phyloP scores from a whole-genome alignment of 2,113 vertebrate species.

The Acanthisitta chloris region DNA sequence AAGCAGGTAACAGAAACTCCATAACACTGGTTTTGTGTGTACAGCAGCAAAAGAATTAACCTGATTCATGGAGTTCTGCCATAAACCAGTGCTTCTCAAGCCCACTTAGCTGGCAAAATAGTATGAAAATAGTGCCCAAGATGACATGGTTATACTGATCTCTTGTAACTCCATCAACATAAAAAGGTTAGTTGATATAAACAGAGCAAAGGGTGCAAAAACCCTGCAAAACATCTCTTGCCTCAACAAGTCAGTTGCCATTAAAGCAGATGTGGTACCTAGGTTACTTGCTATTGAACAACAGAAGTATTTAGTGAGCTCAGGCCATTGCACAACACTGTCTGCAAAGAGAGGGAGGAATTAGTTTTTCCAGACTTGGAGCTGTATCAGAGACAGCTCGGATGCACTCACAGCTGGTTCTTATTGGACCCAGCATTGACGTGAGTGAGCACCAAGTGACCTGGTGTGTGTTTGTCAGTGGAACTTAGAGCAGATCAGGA shows the following conservation, averaged over 20 bases:
- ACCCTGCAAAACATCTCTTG: neutral
- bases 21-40: neutral
- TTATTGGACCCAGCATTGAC: neutral
- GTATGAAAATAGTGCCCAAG: neutral
- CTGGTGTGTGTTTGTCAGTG: neutral
- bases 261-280: neutral
- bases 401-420: conserved; percentile 44
- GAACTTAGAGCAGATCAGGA: neutral
- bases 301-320: conserved; percentile 18
- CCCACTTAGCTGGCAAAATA: neutral
- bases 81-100: neutral
- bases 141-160: neutral
- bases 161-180: neutral
- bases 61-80: neutral
- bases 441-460: neutral
- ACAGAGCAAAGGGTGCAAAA: neutral
- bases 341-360: conserved; percentile 42
- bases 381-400: conserved; percentile 36
- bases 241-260: neutral
- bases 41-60: neutral
- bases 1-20: neutral
- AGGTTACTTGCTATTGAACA: neutral
- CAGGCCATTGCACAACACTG: conserved; percentile 60
- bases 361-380: conserved; percentile 66
- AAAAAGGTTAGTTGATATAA: neutral